Evolutionary conservation across 1,140 invertebrate genomes (phyloP).

Genomic region (Phymorhynchus buccinoides): DNA sequence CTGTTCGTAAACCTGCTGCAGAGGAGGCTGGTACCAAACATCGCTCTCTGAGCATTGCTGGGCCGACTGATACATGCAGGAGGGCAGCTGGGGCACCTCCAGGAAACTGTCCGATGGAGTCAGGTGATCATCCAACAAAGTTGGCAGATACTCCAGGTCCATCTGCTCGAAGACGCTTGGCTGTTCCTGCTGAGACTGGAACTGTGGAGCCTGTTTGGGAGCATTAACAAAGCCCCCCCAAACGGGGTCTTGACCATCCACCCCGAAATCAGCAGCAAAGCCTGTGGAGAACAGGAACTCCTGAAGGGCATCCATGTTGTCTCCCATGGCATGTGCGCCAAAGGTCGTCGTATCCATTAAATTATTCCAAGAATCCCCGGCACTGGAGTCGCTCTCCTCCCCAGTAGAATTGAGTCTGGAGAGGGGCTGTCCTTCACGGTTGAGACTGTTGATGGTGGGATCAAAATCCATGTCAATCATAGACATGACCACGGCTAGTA

Average conservation of each 20-base stretch:
- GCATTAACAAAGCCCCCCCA: background rate
- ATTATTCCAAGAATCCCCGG: conserved; percentile 51
- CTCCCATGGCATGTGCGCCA: background rate
- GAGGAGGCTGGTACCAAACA: background rate
- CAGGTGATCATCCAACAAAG: background rate
- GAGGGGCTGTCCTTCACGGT: conserved; percentile 66
- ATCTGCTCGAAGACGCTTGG: too few species aligned
- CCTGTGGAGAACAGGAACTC: conserved; percentile 70
- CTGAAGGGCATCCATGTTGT: conserved; percentile 48
- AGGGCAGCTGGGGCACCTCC: background rate
- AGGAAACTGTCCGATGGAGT: background rate
- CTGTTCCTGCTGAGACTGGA: conserved; percentile 14
- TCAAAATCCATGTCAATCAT: conserved; percentile 68
- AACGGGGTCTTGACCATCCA: too few species aligned
- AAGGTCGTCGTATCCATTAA: conserved; percentile 28
- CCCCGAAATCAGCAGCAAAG: conserved; percentile 55
- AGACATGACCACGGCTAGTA: too few species aligned
- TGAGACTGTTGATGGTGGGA: conserved; percentile 64
- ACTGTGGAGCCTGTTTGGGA: background rate
- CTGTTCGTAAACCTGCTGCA: conserved; percentile 3
- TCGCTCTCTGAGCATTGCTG: background rate
- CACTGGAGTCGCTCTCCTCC: conserved; percentile 59
- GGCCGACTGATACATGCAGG: background rate
- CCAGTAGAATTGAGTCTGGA: conserved; percentile 69
- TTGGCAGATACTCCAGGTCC: background rate